Evolutionary conservation across 2,888 invertebrate genomes (phyloP), one percentile per base, ranked within the genome.

Genomic region (Anagyrus pseudococci): DNA sequence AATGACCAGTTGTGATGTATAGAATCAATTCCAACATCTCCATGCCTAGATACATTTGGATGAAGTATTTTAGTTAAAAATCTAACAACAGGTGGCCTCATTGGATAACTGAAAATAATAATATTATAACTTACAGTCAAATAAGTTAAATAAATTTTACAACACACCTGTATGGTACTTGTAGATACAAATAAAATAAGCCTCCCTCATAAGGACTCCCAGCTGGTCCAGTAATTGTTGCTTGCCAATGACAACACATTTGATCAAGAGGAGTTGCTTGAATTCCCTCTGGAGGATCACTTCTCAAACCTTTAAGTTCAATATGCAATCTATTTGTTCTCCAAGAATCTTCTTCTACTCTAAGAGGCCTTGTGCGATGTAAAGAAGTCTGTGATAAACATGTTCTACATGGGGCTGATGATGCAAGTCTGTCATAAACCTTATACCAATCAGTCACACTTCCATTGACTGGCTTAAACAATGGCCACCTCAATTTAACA

Each of bases 1-100:
- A 96, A 83, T n/a, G 94, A 94, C 96, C 96, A 97, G 83, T 97
- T 97, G 83, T 95, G 93, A 74, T 94, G 93, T 71, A 97, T 94
- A 10, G 94, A 94, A 83, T 97, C 96, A 68, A 97, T 91, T 62
- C 97, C 96, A 52, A 97, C 94, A 82, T 96, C 96, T 2, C 96
- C 96, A 81, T 97, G 96, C 0, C 96, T 87, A 2, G 94, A 95
- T 58, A 97, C 92, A 83, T 97, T 97, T 6, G 96, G 96, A 83
- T 97, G 97, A 73, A 95, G 87, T 71, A 97, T 93, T 81, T 92
- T 93, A 0, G 96, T 96, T 65, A 96, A 85, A 83, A 97, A 97
- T 20, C 95, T 86, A 1, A 96, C 95, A 60, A 91, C 89, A 0
- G 97, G 96, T 17, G 97, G 96, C 70, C 88, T 86, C 90, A 97